These are phyloP conservation scores for Mola mola DNA, from an alignment of 2,113 vertebrate genomes.

Conservation along the genomic window DNA sequence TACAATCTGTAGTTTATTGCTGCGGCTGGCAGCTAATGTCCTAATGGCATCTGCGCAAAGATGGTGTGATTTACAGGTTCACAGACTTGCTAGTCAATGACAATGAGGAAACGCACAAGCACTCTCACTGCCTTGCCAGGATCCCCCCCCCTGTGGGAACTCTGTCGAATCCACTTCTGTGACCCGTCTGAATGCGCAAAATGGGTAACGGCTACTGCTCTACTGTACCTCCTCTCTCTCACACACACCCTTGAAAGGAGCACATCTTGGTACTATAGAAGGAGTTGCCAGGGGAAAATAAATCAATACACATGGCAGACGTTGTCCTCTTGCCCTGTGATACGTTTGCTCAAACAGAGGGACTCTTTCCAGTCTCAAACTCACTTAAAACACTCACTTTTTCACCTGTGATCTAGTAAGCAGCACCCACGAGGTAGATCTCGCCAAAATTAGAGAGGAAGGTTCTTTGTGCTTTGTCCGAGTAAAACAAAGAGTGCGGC, in stretches of 20 bases:
- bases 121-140: constrained; percentile 12
- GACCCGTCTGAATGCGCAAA: constrained; percentile 24
- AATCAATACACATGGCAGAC: constrained; percentile 55
- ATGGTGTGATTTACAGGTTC: constrained; percentile 59
- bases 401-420: constrained; percentile 5
- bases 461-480: not conserved
- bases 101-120: constrained; percentile 44
- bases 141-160: constrained; percentile 29
- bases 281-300: constrained; percentile 34
- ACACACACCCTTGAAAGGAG: constrained; percentile 28
- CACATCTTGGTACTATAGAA: constrained; percentile 28
- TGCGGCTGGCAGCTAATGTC: constrained; percentile 12
- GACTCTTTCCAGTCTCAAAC: constrained; percentile 44
- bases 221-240: constrained; percentile 35
- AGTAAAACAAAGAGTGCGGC: constrained; percentile 20
- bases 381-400: constrained; percentile 22
- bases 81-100: constrained; percentile 58
- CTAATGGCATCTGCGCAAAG: constrained; percentile 49
- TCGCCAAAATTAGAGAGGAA: not conserved
- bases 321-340: constrained; percentile 62
- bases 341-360: constrained; percentile 35
- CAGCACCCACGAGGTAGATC: constrained; percentile 2
- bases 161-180: constrained; percentile 41
- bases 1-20: constrained; percentile 54
- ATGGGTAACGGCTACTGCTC: constrained; percentile 10